Conservation (phyloP, 2,888 invertebrate genomes). For the Cephus spinipes region DNA sequence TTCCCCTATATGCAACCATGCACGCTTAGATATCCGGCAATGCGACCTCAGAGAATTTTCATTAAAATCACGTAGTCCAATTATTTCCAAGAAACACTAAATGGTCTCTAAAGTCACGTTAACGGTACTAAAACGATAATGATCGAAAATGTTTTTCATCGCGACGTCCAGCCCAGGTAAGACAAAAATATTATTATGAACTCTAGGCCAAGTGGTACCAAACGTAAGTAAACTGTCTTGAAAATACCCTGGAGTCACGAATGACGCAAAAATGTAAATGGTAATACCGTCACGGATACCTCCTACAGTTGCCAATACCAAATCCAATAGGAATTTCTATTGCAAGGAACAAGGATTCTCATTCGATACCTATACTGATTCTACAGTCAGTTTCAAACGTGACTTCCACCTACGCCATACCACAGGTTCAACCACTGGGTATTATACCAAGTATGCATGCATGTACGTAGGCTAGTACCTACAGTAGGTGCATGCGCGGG, state of each 20-base stretch:
- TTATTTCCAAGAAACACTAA: background rate
- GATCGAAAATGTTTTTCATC: background rate
- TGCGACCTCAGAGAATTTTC: background rate
- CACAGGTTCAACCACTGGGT: background rate
- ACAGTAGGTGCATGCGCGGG: slow-evolving; percentile 51
- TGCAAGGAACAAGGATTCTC: background rate
- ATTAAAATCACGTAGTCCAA: background rate
- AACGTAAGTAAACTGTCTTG: background rate
- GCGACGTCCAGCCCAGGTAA: background rate
- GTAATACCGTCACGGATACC: background rate
- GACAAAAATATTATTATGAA: background rate
- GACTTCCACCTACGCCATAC: background rate
- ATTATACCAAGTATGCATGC: background rate
- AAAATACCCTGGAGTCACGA: background rate
- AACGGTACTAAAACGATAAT: background rate
- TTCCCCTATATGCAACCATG: background rate
- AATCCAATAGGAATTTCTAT: background rate
- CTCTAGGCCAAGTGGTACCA: background rate
- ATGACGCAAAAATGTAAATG: background rate
- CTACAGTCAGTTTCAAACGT: background rate
- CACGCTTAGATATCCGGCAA: background rate
- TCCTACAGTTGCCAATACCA: background rate
- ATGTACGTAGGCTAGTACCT: background rate
- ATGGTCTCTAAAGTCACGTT: background rate
- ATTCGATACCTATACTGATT: background rate